Conservation (phyloP, 2,797 vertebrate species). For the Poliocrania exsul region DNA sequence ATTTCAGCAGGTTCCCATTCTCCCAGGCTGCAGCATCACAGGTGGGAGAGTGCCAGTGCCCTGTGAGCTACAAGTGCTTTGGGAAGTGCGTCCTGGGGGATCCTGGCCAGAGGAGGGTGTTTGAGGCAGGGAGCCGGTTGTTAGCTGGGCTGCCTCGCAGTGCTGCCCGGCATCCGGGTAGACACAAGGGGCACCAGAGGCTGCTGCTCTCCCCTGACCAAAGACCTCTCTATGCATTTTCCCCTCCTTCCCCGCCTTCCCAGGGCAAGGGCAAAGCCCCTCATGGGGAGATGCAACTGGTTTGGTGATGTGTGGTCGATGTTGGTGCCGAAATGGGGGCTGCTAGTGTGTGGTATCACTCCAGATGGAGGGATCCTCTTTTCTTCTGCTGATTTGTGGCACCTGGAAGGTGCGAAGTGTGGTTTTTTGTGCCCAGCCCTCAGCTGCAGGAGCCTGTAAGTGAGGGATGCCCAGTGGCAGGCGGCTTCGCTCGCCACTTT, state of each 20-base stretch:
- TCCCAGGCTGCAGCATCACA: accelerated
- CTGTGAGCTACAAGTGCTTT: background rate
- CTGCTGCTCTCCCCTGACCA: constrained; percentile 28
- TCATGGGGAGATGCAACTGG: background rate
- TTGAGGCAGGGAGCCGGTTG: background rate
- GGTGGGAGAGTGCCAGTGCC: background rate
- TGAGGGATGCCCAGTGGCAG: background rate
- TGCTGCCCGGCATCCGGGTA: background rate
- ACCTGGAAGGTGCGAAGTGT: background rate
- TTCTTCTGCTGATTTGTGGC: background rate
- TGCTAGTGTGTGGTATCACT: accelerated
- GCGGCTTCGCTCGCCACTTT: background rate
- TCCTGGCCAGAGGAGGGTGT: background rate
- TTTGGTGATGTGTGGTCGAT: background rate
- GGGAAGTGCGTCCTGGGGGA: background rate
- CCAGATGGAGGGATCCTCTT: background rate
- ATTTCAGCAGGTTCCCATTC: background rate
- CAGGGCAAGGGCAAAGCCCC: accelerated
- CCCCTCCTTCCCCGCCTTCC: background rate
- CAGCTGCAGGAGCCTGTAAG: background rate
- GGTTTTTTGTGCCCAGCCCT: constrained; percentile 21
- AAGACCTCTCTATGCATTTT: constrained; percentile 68
- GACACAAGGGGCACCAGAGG: background rate
- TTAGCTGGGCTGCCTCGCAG: background rate
- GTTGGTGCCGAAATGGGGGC: background rate